Evolutionary conservation across 1,140 invertebrate genomes (phyloP), one percentile per base, ranked within the genome.

Genomic region (Drosophila mauritiana): DNA sequence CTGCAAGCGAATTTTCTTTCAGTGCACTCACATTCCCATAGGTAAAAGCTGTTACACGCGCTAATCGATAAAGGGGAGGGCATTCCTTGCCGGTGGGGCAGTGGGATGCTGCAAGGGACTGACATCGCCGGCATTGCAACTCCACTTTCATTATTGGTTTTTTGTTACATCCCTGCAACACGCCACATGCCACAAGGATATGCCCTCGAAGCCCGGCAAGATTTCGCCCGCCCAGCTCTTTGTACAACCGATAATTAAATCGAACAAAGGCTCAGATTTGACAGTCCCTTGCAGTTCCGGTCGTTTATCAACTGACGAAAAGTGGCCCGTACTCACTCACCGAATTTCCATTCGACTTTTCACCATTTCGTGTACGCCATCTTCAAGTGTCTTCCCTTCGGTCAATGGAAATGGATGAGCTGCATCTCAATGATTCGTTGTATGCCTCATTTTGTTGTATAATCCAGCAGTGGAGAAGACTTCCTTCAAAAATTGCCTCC

Each of bases 61-160:
- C 78, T 86, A 85, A 85, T 85, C 81, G 81, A 85, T 85, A 85
- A 74, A 15, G 54, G 54, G 68, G 39, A 12, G 27, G 39, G 8
- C 27, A 40, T 68, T 68, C 46, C 34, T 53, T 34, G 46, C 11
- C 51, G 12, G 11, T 22, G 49, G 51, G 42, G 34, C 20, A 25
- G n/a, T 31, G 49, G 36, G 40, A 51, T 39, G 58, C 56, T 62
- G 56, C 42, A 62, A 57, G 63, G 22, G 13, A 40, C 55, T 72
- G 67, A 73, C 68, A 73, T 56, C 58, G 17, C 40, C 65, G 20
- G 43, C 51, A 63, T 22, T 74, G 72, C 70, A 74, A 74, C 72
- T 74, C 72, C 72, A 74, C 58, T 64, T 63, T 52, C 72, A 63
- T 64, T 74, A 72, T 72, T 74, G 70, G 43, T 64, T 74, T 74